Evolutionary conservation across 1,140 invertebrate species (phyloP), one percentile per base, ranked within the genome.

Genomic region (Acyrthosiphon pisum): DNA sequence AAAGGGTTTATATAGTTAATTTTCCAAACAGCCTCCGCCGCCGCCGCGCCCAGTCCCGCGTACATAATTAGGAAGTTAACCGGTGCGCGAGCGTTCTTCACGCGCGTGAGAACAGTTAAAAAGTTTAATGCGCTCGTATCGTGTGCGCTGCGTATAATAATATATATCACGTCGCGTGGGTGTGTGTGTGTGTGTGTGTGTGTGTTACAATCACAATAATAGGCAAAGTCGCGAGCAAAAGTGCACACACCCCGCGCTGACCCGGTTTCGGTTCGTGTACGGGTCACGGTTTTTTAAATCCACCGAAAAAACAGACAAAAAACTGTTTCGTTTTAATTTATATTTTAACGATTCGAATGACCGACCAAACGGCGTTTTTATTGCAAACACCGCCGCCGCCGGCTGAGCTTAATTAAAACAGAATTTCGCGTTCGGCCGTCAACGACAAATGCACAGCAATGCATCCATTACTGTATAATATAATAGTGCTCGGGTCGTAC

Each of bases 31-130:
- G 26, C 14, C 44, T 11, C 83, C 9, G 0, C 37, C 37, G 22
- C 26, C 56, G 9, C 37, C 23, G 2, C 26, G 9, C 22, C 6
- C 7, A 26, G 23, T n/a, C 41, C 37, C 22, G 41, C 6, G 41
- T 41, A 14, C 41, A 86, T 46, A 86, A 86, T 86, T 86, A 46
- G 84, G 41, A 86, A 86, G 84, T 86, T 86, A 84, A 84, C 83
- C 37, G 22, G 37, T 86, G 41, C 44, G 41, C 26, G 44, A 86
- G 11, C 84, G 44, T 86, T 86, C 84, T 76, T 76, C 60, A n/a
- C 60, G n/a, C 44, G 44, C 26, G 26, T 86, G 84, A 86, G 44
- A 86, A 86, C 84, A n/a, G 41, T 86, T 86, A 86, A 86, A 86
- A 86, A 86, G 84, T 86, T 86, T 48, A 86, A 86, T 53, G 20